phyloP scores from a whole-genome alignment of 2,113 vertebrate species.

The Hydropotes inermis region DNA sequence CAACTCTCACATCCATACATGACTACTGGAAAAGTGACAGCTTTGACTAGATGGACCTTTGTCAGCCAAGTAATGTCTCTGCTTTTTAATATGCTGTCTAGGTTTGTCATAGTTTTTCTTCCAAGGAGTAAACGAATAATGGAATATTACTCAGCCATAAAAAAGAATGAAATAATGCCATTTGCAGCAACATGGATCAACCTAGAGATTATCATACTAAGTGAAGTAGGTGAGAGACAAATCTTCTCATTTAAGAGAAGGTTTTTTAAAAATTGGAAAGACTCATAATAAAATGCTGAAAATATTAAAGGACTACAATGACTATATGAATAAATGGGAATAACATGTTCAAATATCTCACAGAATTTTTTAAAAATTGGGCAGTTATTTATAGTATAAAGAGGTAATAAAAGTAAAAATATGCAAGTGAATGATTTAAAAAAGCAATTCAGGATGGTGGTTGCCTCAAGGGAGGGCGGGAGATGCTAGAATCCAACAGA shows the following conservation, averaged over 20 bases:
- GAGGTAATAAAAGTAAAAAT: background rate
- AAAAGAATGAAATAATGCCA: background rate
- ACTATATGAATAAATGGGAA: background rate
- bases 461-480: fast-evolving
- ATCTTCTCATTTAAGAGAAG: background rate
- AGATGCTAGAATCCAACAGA: background rate
- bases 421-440: background rate
- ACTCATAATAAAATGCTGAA: background rate
- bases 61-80: background rate
- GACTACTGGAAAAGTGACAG: background rate
- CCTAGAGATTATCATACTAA: background rate
- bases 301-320: background rate
- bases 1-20: background rate
- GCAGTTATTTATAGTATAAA: background rate
- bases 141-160: background rate
- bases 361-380: background rate
- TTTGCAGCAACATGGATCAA: background rate
- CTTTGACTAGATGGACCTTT: background rate
- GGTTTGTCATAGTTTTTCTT: background rate
- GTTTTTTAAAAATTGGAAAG: background rate
- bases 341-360: background rate
- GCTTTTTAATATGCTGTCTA: background rate
- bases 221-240: background rate
- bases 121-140: background rate
- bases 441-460: background rate